These are phyloP conservation scores for Heliconius sara DNA, from an alignment of 2,888 invertebrate genomes.

Conservation along the genomic window DNA sequence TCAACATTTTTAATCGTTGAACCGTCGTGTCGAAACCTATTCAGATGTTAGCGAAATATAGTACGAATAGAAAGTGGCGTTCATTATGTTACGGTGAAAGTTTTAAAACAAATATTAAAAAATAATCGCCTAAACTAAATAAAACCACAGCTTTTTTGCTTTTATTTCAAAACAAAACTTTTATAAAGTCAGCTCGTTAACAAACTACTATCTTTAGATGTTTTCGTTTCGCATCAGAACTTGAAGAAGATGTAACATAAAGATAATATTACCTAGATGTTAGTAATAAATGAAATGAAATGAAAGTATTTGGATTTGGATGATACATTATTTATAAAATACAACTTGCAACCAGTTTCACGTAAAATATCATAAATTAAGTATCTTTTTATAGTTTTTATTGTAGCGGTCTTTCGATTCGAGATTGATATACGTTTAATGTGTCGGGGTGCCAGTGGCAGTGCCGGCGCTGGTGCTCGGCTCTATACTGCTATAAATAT, in stretches of 20 bases:
- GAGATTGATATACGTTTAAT: background rate
- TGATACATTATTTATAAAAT: background rate
- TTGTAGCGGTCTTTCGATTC: background rate
- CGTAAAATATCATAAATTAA: background rate
- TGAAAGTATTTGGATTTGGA: background rate
- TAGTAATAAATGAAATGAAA: background rate
- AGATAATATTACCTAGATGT: background rate
- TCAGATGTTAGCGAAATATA: background rate
- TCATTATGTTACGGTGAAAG: background rate
- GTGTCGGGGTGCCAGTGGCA: background rate
- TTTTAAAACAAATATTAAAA: background rate
- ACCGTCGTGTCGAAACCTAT: background rate
- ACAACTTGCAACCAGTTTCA: background rate
- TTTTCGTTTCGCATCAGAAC: background rate
- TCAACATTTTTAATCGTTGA: background rate
- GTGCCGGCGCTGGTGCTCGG: too few species aligned
- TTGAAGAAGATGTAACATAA: background rate
- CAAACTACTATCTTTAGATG: background rate
- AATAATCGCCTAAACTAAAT: background rate
- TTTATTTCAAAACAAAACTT: background rate
- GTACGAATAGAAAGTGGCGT: conserved; percentile 13
- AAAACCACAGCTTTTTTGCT: background rate
- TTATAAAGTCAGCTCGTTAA: background rate
- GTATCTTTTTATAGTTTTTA: background rate
- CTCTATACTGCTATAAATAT: background rate